These are phyloP conservation scores for Clunio marinus DNA, from an alignment of 2,888 invertebrate genomes.

Conservation along the genomic window DNA sequence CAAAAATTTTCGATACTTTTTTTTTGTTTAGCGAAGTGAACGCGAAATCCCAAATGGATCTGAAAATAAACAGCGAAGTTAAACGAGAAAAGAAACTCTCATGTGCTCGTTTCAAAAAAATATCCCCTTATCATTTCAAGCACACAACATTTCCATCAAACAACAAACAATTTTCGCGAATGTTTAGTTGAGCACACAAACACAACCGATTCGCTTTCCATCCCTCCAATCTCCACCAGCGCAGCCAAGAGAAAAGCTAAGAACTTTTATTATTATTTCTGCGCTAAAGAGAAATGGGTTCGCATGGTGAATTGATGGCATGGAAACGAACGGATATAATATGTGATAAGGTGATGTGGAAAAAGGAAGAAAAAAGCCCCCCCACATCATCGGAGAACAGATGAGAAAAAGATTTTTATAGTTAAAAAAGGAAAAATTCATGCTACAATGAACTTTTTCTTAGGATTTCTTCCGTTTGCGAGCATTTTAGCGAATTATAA, in stretches of 20 bases:
- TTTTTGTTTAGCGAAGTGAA: not conserved
- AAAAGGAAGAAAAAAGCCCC: too few relatives aligned
- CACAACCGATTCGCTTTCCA: constrained; percentile 27
- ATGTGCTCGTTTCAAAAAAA: not conserved
- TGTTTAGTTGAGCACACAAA: constrained; percentile 28
- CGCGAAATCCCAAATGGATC: constrained; percentile 7
- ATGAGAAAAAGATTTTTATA: not conserved
- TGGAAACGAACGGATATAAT: constrained; percentile 28
- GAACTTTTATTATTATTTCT: constrained; percentile 35
- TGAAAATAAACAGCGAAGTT: constrained; percentile 31
- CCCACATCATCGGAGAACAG: not conserved
- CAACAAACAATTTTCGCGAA: constrained; percentile 27
- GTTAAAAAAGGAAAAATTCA: too few relatives aligned
- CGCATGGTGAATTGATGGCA: constrained; percentile 28
- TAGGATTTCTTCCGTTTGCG: not conserved
- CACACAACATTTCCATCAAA: constrained; percentile 28
- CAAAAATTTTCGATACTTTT: too few relatives aligned
- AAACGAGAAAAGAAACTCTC: constrained; percentile 18
- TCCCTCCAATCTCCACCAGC: constrained; percentile 4
- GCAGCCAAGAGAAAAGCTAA: not conserved
- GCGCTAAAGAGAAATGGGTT: constrained; percentile 17
- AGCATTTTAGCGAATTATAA: not conserved
- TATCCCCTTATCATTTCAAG: constrained; percentile 28
- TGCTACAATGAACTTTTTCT: too few relatives aligned
- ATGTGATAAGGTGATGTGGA: constrained; percentile 15